Base-by-base conservation (phyloP, 2,113 vertebrate genomes). In the Nymphicus hollandicus region DNA sequence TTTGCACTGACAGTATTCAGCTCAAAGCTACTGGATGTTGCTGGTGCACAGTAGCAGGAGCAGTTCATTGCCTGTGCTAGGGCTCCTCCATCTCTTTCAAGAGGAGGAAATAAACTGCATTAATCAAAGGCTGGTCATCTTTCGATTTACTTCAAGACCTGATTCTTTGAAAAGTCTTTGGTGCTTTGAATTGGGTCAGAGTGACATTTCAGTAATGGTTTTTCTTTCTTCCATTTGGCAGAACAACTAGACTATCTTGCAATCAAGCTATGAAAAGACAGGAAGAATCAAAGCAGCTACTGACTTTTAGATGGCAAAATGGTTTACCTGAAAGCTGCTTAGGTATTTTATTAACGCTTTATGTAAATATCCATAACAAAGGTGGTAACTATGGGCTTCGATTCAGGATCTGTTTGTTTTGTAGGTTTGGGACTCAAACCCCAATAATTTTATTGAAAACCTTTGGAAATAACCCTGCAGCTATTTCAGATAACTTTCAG, bases 81-180 rank as follows among this genome's bases (percentile, higher is more conserved):
- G 22, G 19, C 25, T 94, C 24, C 25, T 94, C 24, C 76, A 85
- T 19, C 22, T 29, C 79, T 73, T 90, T 66, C 71, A 69, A 61
- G 68, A 86, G 44, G 7, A 85, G 33, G 41, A 52, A 80, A 89
- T 82, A 69, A 80, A 17, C 27, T 82, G 17, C 74, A 76, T 79
- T 96, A 93, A 91, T 88, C 78, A 93, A 79, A 89, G 81, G 33
- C 64, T 88, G 85, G 85, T 72, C 70, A 72, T 80, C 49, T 93
- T n/a, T 23, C 19, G 25, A 33, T 85, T 94, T 94, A 60, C 60
- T 89, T 85, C 56, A 63, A 93, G 46, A 76, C 25, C 35, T 79
- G 77, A 82, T 72, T 87, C 80, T 91, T 74, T 91, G 69, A 83
- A 91, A 96, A 82, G 58, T 80, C 93, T 93, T 85, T 86, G 72